Conservation (phyloP, 2,797 vertebrate species). For the Furcifer pardalis region DNA sequence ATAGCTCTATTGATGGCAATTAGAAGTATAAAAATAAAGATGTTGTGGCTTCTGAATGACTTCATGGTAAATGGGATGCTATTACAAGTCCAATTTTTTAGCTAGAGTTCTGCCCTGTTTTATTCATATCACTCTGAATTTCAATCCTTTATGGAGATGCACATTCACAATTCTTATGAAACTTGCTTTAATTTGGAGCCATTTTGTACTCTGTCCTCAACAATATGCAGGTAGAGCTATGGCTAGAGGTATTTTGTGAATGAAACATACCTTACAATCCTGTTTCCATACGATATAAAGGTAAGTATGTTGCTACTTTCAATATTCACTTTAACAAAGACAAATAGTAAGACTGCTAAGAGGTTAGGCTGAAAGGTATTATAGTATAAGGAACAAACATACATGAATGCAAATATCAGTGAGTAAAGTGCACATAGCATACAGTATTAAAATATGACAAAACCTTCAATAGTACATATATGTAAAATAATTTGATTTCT, state of each 20-base stretch:
- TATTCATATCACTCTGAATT: neutral
- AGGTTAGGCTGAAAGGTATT: constrained; percentile 1
- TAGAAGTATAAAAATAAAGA: no score
- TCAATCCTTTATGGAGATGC: neutral
- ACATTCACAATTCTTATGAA: neutral
- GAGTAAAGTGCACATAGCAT: neutral
- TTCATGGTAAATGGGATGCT: neutral
- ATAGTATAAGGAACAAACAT: neutral
- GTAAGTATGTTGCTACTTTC: neutral
- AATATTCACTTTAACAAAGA: neutral
- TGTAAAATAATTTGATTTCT: constrained; percentile 47
- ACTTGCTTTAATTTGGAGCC: neutral
- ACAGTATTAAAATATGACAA: no score
- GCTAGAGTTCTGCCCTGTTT: neutral
- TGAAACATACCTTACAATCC: neutral
- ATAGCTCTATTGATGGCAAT: no score
- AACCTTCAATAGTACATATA: neutral
- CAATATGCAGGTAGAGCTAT: neutral
- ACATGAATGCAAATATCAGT: neutral
- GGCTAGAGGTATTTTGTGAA: neutral
- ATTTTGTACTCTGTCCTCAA: neutral
- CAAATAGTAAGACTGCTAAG: neutral
- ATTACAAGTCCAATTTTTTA: constrained; percentile 5
- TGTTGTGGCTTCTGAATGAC: neutral
- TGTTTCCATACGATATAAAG: neutral